Evolutionary conservation across 2,888 invertebrate genomes (phyloP), one percentile per base, ranked within the genome.

Genomic region (Pyrgus malvae): DNA sequence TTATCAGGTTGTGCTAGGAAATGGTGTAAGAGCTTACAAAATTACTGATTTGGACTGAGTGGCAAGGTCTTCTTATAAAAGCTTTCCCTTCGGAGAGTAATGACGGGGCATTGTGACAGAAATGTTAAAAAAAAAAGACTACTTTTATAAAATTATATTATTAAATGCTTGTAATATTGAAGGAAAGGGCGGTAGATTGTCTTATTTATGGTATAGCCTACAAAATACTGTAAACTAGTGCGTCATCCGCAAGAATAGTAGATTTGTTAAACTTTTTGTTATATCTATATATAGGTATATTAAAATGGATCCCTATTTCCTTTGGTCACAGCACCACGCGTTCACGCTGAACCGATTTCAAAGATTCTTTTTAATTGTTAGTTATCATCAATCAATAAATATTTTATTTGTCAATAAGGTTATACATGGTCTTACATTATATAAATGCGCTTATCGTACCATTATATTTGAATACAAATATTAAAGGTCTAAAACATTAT

Each of bases 161-260:
- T 41, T 63, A 31, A 60, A 61, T 49, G 38, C 59, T 1, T 63
- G 63, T 37, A 48, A 46, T 0, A 60, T 61, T 6, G 23, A n/a
- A 12, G 54, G 49, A 0, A 56, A 57, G 42, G 11, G 60, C 61
- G 1, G 58, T 61, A 12, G 58, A 61, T 33, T 59, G 59, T 21
- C 2, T 59, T 0, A 59, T 56, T 11, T 48, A 51, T 16, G 49
- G 61, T 3, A 48, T 59, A 8, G 57, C 56, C 12, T 55, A 61
- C 40, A 27, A 48, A n/a, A 57, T 37, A 12, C 50, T 60, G 9
- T 40, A 38, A 5, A 48, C 55, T 5, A 33, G 55, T 35, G 60
- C 60, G 5, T 46, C 55, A 3, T 55, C 56, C 1, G 60, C 56
- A 1, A 41, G 55, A 7, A 54, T 58, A 40, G 19, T 14, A 1